Conservation (phyloP, 2,113 vertebrate species). For the Proterorhinus semilunaris region DNA sequence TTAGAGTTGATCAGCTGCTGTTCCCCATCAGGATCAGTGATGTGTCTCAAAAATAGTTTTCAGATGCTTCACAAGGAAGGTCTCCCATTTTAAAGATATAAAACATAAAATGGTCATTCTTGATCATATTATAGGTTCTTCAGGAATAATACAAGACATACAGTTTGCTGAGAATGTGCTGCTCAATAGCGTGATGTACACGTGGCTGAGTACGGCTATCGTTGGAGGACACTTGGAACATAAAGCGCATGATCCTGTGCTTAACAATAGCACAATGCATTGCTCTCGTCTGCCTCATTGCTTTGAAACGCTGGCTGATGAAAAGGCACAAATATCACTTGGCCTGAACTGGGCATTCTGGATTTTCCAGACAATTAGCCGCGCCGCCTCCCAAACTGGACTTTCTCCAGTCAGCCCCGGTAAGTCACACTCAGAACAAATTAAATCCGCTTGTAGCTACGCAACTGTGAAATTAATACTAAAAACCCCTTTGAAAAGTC, state of each 20-base stretch:
- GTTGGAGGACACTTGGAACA: constrained; percentile 25
- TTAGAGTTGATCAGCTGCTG: too few species aligned
- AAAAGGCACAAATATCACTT: constrained; percentile 59
- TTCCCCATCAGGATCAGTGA: too few species aligned
- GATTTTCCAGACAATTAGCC: constrained; percentile 71
- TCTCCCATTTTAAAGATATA: too few species aligned
- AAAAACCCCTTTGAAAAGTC: constrained; percentile 60
- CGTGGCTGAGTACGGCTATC: constrained; percentile 27
- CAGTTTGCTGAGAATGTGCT: neutral
- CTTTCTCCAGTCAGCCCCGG: constrained; percentile 35
- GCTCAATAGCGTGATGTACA: neutral
- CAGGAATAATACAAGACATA: neutral
- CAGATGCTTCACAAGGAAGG: too few species aligned
- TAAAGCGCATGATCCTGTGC: constrained; percentile 20
- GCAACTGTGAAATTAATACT: constrained; percentile 77
- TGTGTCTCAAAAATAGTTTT: too few species aligned
- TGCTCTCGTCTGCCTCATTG: constrained; percentile 50
- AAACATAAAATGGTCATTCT: too few species aligned
- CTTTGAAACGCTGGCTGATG: constrained; percentile 57
- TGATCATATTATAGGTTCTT: neutral
- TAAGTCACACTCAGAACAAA: constrained; percentile 49
- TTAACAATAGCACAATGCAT: constrained; percentile 52
- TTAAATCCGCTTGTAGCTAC: constrained; percentile 69
- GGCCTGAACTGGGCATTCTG: constrained; percentile 46
- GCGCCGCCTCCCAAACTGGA: constrained; percentile 47